Evolutionary conservation across 2,888 invertebrate species (phyloP).

Genomic region (Lysandra coridon): DNA sequence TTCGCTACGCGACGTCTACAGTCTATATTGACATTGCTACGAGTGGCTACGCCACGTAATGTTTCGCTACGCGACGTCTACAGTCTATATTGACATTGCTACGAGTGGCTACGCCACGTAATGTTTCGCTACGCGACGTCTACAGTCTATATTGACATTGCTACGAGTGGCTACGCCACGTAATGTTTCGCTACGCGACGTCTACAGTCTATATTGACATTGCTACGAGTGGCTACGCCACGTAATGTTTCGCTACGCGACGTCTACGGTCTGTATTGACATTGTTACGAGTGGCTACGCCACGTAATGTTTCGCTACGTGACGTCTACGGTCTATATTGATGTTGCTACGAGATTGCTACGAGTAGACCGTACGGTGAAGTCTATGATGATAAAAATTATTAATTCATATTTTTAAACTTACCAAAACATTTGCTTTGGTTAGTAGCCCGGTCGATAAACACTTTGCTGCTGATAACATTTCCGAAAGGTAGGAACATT

Average conservation of each 20-base stretch:
- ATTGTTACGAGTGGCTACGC: neutral
- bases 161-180: neutral
- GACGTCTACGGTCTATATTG: neutral
- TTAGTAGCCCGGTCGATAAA: slow-evolving; percentile 99
- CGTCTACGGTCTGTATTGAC: too few relatives aligned
- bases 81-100: neutral
- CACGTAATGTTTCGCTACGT: neutral
- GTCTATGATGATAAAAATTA: too few relatives aligned
- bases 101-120: neutral
- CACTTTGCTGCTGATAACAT: slow-evolving; percentile 99
- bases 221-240: neutral
- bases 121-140: too few relatives aligned
- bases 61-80: neutral
- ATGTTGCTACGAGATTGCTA: neutral
- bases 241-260: too few relatives aligned
- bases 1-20: too few relatives aligned
- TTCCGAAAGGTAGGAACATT: slow-evolving; percentile 99
- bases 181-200: neutral
- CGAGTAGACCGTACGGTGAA: neutral
- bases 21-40: neutral
- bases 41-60: neutral
- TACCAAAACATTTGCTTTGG: slow-evolving; percentile 99
- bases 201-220: neutral
- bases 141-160: too few relatives aligned
- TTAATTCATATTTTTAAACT: slow-evolving; percentile 57